Evolutionary conservation across 1,140 invertebrate species (phyloP).

Genomic region (Cardiocondyla obscurior): DNA sequence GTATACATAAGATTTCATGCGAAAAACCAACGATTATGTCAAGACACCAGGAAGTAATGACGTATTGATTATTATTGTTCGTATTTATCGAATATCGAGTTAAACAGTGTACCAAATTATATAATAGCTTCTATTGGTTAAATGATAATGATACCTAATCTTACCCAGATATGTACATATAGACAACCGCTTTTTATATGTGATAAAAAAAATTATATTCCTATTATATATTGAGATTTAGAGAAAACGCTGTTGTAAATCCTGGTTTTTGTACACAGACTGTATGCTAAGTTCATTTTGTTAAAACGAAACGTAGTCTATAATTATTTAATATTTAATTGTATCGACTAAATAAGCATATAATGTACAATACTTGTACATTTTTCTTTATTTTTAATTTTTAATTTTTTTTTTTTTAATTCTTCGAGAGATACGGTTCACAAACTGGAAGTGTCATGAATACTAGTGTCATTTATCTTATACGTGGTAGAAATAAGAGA

Average conservation of each 20-base stretch:
- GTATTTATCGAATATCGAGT: constrained; percentile 71
- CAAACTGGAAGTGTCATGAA: constrained; percentile 67
- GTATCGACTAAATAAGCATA: constrained; percentile 69
- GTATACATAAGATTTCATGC: constrained; percentile 69
- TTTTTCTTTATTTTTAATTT: constrained; percentile 42
- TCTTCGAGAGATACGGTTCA: constrained; percentile 20
- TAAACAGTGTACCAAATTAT: constrained; percentile 76
- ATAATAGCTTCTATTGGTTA: constrained; percentile 75
- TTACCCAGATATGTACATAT: constrained; percentile 81
- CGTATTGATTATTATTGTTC: constrained; percentile 70
- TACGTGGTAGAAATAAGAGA: constrained; percentile 47
- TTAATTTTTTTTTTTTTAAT: constrained; percentile 32
- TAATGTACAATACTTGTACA: constrained; percentile 69
- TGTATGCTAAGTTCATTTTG: constrained; percentile 76
- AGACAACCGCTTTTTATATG: constrained; percentile 83
- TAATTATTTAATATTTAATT: constrained; percentile 82
- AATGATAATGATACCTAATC: constrained; percentile 78
- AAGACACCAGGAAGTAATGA: constrained; percentile 71
- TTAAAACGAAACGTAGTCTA: constrained; percentile 75
- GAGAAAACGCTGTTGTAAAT: constrained; percentile 81
- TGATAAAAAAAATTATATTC: constrained; percentile 82
- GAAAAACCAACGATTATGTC: constrained; percentile 68
- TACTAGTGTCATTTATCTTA: constrained; percentile 71
- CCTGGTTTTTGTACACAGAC: constrained; percentile 82
- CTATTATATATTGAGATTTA: constrained; percentile 79